These are phyloP conservation scores for Esox masquinongy DNA, from an alignment of 2,797 vertebrate species.

Conservation along the genomic window DNA sequence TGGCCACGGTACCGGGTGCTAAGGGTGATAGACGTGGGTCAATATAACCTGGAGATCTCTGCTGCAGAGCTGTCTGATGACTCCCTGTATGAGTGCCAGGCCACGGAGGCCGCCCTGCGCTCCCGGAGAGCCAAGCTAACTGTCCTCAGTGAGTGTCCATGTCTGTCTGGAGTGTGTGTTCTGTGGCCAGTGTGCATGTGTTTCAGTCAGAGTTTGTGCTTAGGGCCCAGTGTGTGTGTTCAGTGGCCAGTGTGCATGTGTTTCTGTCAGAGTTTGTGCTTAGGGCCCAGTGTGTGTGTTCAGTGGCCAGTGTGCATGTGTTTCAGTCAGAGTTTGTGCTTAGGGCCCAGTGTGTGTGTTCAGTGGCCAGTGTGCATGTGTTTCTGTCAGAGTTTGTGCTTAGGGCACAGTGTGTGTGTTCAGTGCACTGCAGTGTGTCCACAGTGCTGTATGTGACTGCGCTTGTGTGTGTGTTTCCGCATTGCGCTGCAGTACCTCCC, in stretches of 20 bases:
- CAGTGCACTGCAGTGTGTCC: background rate
- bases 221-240: conserved; percentile 17
- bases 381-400: conserved; percentile 1
- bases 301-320: background rate
- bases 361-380: background rate
- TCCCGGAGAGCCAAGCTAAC: conserved; percentile 90
- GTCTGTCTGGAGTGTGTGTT: conserved; percentile 6
- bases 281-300: conserved; percentile 17
- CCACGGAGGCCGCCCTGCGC: conserved; percentile 90
- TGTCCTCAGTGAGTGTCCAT: conserved; percentile 84
- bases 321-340: conserved; percentile 2
- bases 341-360: conserved; percentile 17
- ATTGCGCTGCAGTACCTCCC: conserved; percentile 80
- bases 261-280: conserved; percentile 1
- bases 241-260: background rate
- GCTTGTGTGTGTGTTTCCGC: conserved; percentile 15
- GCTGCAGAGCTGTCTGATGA: conserved; percentile 88
- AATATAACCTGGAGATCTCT: conserved; percentile 94
- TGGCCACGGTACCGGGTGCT: conserved; percentile 91
- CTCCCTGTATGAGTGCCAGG: conserved; percentile 93
- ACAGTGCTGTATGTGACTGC: too few species aligned
- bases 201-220: conserved; percentile 1
- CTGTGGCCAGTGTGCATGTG: background rate
- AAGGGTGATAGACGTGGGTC: conserved; percentile 84
- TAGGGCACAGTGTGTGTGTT: conserved; percentile 9